phyloP scores from a whole-genome alignment of 2,888 invertebrate species.

The Diloba caeruleocephala region DNA sequence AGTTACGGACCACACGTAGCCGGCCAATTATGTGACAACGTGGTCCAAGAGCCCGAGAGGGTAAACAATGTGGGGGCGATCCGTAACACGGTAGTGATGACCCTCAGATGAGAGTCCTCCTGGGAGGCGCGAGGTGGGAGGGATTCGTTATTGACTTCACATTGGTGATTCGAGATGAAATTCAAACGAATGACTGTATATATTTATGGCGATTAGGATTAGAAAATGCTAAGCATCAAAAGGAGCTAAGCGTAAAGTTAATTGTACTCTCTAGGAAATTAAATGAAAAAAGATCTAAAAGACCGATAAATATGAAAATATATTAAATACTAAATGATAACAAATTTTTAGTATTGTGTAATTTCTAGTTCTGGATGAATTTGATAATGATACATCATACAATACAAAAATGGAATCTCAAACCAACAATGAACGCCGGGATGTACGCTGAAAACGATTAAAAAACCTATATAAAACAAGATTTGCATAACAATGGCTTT shows the following conservation, averaged over 20 bases:
- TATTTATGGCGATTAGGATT: background rate
- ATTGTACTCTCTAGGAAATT: background rate
- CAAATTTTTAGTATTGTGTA: too few species aligned
- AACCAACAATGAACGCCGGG: background rate
- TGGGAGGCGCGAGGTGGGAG: conserved; percentile 64
- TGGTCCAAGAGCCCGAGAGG: conserved; percentile 66
- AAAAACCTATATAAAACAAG: background rate
- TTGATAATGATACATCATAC: background rate
- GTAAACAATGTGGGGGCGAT: conserved; percentile 74
- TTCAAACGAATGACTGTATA: conserved; percentile 2
- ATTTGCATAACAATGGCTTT: conserved; percentile 38
- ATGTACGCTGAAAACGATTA: conserved; percentile 3
- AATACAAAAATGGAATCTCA: background rate
- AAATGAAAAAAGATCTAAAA: background rate
- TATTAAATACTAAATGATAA: too few species aligned
- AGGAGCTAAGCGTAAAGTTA: background rate
- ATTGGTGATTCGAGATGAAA: conserved; percentile 1
- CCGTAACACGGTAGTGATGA: conserved; percentile 76
- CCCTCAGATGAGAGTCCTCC: conserved; percentile 55
- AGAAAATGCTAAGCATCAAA: background rate
- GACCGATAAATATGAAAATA: too few species aligned
- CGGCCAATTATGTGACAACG: conserved; percentile 80
- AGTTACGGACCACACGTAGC: conserved; percentile 70
- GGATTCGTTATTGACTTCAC: conserved; percentile 27
- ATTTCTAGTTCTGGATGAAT: too few species aligned